phyloP scores from a whole-genome alignment of 2,888 invertebrate species.

The Xylota sylvarum region DNA sequence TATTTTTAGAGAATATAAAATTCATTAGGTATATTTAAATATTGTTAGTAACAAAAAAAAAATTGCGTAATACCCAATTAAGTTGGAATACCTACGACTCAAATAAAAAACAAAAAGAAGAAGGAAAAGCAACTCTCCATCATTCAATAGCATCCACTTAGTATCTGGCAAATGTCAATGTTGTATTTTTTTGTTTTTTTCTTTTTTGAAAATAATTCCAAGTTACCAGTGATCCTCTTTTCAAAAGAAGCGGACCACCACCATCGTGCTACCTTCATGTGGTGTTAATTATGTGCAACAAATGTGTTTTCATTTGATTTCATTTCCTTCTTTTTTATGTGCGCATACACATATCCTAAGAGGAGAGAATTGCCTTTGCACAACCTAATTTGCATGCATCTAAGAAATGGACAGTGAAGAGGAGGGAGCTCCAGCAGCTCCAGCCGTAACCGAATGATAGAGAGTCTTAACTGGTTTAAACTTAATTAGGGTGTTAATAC shows the following conservation, averaged over 20 bases:
- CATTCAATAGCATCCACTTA: constrained; percentile 30
- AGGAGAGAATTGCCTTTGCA: constrained; percentile 11
- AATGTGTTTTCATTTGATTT: constrained; percentile 46
- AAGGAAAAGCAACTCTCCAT: constrained; percentile 24
- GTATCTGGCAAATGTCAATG: constrained; percentile 11
- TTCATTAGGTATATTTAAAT: constrained; percentile 10
- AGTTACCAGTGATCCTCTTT: constrained; percentile 24
- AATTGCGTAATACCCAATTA: constrained; percentile 55
- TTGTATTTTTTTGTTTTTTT: neutral
- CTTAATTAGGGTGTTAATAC: constrained; percentile 83
- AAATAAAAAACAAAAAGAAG: constrained; percentile 1
- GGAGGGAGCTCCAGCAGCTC: no score
- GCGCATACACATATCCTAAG: constrained; percentile 25
- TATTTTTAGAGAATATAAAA: constrained; percentile 16
- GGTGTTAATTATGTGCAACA: constrained; percentile 64
- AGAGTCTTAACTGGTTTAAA: constrained; percentile 28
- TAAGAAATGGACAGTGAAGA: constrained; percentile 34
- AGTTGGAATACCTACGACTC: constrained; percentile 1
- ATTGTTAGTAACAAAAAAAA: constrained; percentile 34
- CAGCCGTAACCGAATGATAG: neutral
- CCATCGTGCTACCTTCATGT: constrained; percentile 19
- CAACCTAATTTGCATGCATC: constrained; percentile 62
- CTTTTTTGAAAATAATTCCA: neutral
- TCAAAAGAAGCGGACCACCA: constrained; percentile 57
- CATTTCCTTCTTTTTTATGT: constrained; percentile 20